These are phyloP conservation scores for Amyelois transitella DNA, from an alignment of 1,140 invertebrate species.

Conservation along the genomic window DNA sequence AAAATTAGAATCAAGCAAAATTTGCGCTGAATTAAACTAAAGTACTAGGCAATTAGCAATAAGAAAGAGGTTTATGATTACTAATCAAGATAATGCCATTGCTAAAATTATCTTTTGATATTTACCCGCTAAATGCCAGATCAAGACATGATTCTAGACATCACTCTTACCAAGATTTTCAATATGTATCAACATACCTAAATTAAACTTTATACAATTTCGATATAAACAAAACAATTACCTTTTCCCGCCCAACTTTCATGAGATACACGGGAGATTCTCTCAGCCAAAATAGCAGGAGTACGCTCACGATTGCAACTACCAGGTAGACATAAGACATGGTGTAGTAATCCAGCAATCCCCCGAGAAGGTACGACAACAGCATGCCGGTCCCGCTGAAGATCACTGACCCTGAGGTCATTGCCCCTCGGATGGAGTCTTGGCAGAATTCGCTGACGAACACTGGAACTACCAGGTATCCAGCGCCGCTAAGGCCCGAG, in stretches of 20 bases:
- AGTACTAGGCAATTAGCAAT: too few relatives aligned
- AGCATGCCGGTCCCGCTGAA: slow-evolving; percentile 11
- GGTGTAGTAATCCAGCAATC: slow-evolving; percentile 1
- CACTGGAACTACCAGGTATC: slow-evolving; percentile 9
- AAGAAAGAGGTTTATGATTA: too few relatives aligned
- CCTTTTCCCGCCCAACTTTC: slow-evolving; percentile 2
- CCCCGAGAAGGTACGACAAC: slow-evolving; percentile 10
- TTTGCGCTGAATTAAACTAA: too few relatives aligned
- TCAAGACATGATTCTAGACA: too few relatives aligned
- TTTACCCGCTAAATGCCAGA: too few relatives aligned
- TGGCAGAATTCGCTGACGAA: slow-evolving; percentile 15
- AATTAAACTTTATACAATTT: neutral
- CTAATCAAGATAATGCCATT: too few relatives aligned
- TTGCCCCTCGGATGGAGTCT: slow-evolving; percentile 13
- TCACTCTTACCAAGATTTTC: too few relatives aligned
- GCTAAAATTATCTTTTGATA: too few relatives aligned
- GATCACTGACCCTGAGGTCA: slow-evolving; percentile 9
- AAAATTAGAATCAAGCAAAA: too few relatives aligned
- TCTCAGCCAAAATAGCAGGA: slow-evolving; percentile 3
- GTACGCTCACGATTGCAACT: neutral
- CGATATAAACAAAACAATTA: slow-evolving; percentile 3
- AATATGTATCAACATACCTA: neutral
- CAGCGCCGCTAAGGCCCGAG: slow-evolving; percentile 6
- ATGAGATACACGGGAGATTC: slow-evolving; percentile 10
- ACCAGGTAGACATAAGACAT: slow-evolving; percentile 6